A percentile compares a stretch with the other conserved stretches of the same genome.
phyloP scores from a whole-genome alignment of 2,797 vertebrate genomes.

The Coregonus suidteri region DNA sequence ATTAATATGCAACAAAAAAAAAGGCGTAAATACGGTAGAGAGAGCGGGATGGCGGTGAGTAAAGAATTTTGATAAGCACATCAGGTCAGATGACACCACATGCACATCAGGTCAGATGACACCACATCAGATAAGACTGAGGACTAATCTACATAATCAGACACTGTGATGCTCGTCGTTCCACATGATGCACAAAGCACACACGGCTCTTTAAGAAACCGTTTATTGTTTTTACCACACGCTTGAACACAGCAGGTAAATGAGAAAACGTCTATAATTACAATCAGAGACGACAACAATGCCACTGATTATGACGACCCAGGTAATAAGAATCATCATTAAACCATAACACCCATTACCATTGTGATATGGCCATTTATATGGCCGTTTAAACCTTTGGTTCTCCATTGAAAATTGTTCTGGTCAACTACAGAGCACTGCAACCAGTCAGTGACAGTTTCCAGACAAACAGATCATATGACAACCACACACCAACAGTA shows the following conservation, averaged over 20 bases:
- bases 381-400: neutral
- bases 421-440: constrained; percentile 32
- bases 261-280: constrained; percentile 30
- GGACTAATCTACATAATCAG: neutral
- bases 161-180: neutral
- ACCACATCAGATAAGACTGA: neutral
- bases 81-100: neutral
- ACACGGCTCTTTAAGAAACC: constrained; percentile 11
- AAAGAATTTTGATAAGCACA: neutral
- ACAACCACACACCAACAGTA: constrained; percentile 30
- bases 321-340: constrained; percentile 13
- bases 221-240: constrained; percentile 30
- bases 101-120: neutral
- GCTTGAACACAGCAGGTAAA: constrained; percentile 34
- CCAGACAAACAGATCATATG: constrained; percentile 40
- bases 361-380: neutral
- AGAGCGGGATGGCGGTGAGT: neutral
- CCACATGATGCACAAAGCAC: neutral
- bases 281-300: constrained; percentile 21
- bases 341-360: neutral
- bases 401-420: neutral
- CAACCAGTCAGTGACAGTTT: constrained; percentile 48
- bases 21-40: neutral
- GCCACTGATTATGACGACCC: constrained; percentile 25
- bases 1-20: neutral